Evolutionary conservation across 2,888 invertebrate genomes (phyloP), one percentile per base, ranked within the genome.

Genomic region (Athripsodes cinereus): DNA sequence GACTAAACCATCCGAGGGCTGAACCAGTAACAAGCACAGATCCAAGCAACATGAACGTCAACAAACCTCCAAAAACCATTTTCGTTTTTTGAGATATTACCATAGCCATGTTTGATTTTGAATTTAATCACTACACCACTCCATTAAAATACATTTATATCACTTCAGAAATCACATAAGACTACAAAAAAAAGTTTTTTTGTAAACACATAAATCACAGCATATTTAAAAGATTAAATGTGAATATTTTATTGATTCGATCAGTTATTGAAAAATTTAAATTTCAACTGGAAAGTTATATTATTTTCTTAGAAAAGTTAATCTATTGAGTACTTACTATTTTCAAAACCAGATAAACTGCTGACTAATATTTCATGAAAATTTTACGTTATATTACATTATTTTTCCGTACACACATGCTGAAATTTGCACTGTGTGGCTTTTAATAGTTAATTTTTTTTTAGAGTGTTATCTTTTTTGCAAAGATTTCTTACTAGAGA

Each of bases 71-170:
- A 65, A 83, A 77, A 67, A 84, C 80, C 72, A 76, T 80, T 76
- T 81, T 80, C 53, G 79, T 79, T 66, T 82, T 82, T 70, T 80
- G 78, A 63, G 84, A 84, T 66, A 84, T 77, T 68, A 85, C 84
- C 81, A 84, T 83, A 65, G 84, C 84, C 84, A 84, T 84, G 34
- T 54, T 67, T 35, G 44, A 40, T 53, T 22, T 18, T 16, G 13
- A 40, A 8, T 40, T 40, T 55, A 19, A 46, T 34, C 51, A 49
- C 26, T 6, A 26, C 3, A 26, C 10, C 26, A 26, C 26, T 26
- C 10, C 26, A 26, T 26, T 26, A 26, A 26, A 3, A 26, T 6
- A 10, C 26, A 26, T 10, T 26, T 26, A 10, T 26, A n/a, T n/a
- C n/a, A n/a, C n/a, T n/a, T n/a, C n/a, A n/a, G n/a, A n/a, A n/a